A percentile compares a stretch with the other conserved stretches of the same genome.
Evolutionary conservation across 2,888 invertebrate species (phyloP).

Genomic region (Drosophila dives): DNA sequence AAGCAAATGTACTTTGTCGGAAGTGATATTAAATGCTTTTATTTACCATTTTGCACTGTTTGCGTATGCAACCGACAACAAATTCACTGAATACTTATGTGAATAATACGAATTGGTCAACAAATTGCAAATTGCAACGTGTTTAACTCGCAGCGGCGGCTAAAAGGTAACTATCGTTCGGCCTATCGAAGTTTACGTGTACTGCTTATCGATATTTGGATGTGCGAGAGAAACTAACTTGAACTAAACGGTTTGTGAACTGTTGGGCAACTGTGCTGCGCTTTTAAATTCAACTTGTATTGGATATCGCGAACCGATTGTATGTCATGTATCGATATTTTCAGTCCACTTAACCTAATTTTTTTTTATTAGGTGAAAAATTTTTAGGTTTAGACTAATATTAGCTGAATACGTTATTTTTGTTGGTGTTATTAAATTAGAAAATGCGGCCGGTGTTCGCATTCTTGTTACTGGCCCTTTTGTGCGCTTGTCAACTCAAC

Average conservation of each 20-base stretch:
- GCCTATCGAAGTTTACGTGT: slow-evolving; percentile 2
- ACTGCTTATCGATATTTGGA: slow-evolving; percentile 34
- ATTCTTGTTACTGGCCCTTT: slow-evolving; percentile 63
- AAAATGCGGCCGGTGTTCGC: slow-evolving; percentile 71
- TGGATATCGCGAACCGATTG: slow-evolving; percentile 7
- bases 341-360: slow-evolving; percentile 55
- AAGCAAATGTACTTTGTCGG: not conserved
- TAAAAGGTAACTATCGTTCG: slow-evolving; percentile 32
- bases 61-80: not conserved
- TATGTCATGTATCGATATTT: slow-evolving; percentile 47
- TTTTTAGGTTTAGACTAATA: slow-evolving; percentile 62
- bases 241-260: slow-evolving; percentile 5
- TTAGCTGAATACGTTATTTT: slow-evolving; percentile 52
- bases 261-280: slow-evolving; percentile 4
- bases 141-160: slow-evolving; percentile 56
- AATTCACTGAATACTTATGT: slow-evolving; percentile 28
- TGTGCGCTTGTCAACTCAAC: slow-evolving; percentile 61
- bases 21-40: not conserved
- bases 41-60: slow-evolving; percentile 43
- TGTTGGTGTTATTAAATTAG: slow-evolving; percentile 25
- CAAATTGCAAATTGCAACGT: slow-evolving; percentile 65
- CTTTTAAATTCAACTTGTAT: not conserved
- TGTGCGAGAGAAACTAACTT: not conserved
- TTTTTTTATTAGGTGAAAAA: slow-evolving; percentile 63
- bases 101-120: slow-evolving; percentile 8